Evolutionary conservation across 2,888 invertebrate genomes (phyloP), one percentile per base, ranked within the genome.

Genomic region (Lasioglossum pauxillum): DNA sequence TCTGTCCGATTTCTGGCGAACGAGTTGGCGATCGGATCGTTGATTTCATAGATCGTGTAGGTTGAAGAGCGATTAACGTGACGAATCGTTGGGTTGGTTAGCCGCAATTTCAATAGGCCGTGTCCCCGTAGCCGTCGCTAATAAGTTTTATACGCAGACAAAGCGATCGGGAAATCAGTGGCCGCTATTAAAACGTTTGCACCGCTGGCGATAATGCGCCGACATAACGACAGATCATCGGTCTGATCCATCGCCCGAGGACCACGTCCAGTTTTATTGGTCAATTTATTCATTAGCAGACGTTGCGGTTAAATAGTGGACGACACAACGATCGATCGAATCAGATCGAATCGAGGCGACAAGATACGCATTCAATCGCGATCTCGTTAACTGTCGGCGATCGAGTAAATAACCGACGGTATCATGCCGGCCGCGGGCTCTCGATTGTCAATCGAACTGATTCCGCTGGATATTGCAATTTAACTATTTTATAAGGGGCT

Each of bases 91-190:
- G 53, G 10, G 3, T 19, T n/a, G 16, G 44, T 27, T 49, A 16
- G 72, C 57, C 83, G 31, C 31, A 72, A 82, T 75, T 69, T 84
- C 41, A 19, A 5, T 14, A 14, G n/a, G 19, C 19, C 41, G 35
- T 16, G 60, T 44, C 44, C n/a, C 27, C 41, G 23, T 19, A 57
- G 46, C 35, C 53, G 38, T 46, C 53, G 77, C 81, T 90, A 81
- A 85, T 82, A 75, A 88, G 57, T 88, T 81, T 87, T 83, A 84
- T 71, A 75, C 67, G 31, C 31, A 60, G 5, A 83, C 57, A 83
- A 87, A 86, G 69, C 44, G 44, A 1, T 16, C 60, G 64, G 64
- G 35, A 83, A 83, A 86, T 78, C 78, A 57, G 53, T 16, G 38
- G 23, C 12, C 41, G 23, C 64, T 38, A 73, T 84, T 75, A 78